Percentiles rank a stretch among this genome's conserved stretches.
Evolutionary conservation across 2,113 vertebrate species (phyloP).

Genomic region (Meleagris gallopavo): DNA sequence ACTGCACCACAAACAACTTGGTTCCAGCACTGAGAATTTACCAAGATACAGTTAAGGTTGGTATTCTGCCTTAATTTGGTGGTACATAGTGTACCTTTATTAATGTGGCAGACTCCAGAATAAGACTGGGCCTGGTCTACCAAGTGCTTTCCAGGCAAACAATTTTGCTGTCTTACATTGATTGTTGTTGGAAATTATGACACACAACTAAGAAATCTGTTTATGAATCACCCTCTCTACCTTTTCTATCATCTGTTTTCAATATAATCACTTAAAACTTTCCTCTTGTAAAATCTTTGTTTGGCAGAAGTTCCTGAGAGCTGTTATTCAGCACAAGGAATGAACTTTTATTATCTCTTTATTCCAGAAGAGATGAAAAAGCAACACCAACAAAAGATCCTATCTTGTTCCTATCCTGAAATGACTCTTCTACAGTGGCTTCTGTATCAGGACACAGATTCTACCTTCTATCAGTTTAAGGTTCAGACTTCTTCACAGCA

Average conservation of each 20-base stretch:
- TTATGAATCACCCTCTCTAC: too few relatives aligned
- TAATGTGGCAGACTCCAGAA: not conserved
- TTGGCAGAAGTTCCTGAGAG: not conserved
- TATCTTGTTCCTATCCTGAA: not conserved
- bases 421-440: not conserved
- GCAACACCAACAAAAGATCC: not conserved
- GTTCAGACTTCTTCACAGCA: not conserved
- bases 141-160: not conserved
- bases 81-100: accelerated
- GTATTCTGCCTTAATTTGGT: not conserved
- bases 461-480: not conserved
- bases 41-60: not conserved
- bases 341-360: not conserved
- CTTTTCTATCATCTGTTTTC: not conserved
- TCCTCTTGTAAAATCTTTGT: not conserved
- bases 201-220: not conserved
- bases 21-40: not conserved
- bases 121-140: not conserved
- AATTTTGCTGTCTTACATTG: not conserved
- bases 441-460: not conserved
- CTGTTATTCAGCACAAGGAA: not conserved
- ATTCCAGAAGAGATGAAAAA: not conserved
- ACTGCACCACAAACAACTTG: not conserved
- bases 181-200: not conserved
- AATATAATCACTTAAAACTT: not conserved